Evolutionary conservation across 2,888 invertebrate genomes (phyloP), one percentile per base, ranked within the genome.

Genomic region (Drosophila maculinotata): DNA sequence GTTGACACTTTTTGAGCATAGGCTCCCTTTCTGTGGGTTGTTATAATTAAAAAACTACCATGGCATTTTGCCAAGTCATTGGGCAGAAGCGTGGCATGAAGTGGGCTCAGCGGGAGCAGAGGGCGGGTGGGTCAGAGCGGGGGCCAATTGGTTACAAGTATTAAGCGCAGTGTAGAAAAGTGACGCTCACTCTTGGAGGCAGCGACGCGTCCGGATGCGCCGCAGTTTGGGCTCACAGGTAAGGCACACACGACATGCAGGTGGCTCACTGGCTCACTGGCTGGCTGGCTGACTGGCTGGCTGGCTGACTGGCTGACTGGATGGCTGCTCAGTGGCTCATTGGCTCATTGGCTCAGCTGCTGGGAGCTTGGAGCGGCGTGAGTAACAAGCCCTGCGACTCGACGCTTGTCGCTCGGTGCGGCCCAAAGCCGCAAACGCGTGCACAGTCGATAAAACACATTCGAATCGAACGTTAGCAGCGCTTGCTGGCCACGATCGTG

Each of bases 401-500:
- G 64, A 64, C 56, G 71, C 69, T 69, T 53, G 33, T 36, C 47
- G 74, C 65, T 65, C 49, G 56, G 12, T 64, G 70, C 48, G 74
- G 66, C 70, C 60, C 69, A 76, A 70, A 73, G 65, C 57, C 51
- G 68, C 65, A 52, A 67, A 59, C 81, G 77, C 78, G 70, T 74
- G 69, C 87, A 71, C 89, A 87, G 86, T 87, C 83, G 76, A 87
- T 83, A 87, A 87, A 87, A 64, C 69, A 82, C 86, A 87, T 78
- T 88, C 86, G 87, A 68, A 80, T 75, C 83, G 86, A 82, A 85
- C 87, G 84, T 79, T 71, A 74, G 88, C 78, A 72, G 62, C 69
- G 65, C 47, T 41, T 65, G 77, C 62, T 59, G 73, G 69, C 39
- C 28, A 39, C 65, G 36, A 49, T 52, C 42, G 25, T 38, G 33